A percentile compares a stretch with the other conserved stretches of the same genome.
These are phyloP conservation scores for Romanogobio albipinnatus DNA, from an alignment of 2,113 vertebrate genomes.

Conservation along the genomic window DNA sequence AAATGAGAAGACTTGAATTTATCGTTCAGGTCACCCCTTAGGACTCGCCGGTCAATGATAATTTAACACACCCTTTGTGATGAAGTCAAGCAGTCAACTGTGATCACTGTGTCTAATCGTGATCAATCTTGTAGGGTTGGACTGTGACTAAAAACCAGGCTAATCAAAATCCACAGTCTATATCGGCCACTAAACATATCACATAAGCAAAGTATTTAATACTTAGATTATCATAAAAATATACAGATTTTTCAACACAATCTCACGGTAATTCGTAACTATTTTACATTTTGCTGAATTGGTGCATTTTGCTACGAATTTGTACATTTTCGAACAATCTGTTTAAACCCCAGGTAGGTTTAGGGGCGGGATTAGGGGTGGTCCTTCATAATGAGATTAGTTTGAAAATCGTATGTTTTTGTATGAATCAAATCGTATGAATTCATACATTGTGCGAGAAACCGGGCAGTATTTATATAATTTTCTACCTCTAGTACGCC, in stretches of 20 bases:
- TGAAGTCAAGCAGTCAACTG: slow-evolving; percentile 29
- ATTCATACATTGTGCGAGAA: too few relatives aligned
- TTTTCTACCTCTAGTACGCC: too few relatives aligned
- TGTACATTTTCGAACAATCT: too few relatives aligned
- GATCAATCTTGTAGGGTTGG: slow-evolving; percentile 4
- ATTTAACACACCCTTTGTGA: slow-evolving; percentile 7
- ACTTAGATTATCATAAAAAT: not conserved
- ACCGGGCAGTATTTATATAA: too few relatives aligned
- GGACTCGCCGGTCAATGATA: slow-evolving; percentile 29
- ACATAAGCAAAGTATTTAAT: not conserved
- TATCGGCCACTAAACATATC: not conserved
- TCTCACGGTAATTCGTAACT: too few relatives aligned
- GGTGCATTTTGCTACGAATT: too few relatives aligned
- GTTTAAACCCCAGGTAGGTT: too few relatives aligned
- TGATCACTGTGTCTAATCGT: not conserved
- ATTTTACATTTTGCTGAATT: too few relatives aligned
- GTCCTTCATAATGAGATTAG: too few relatives aligned
- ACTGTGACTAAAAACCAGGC: not conserved
- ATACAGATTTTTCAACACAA: not conserved
- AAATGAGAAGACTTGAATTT: slow-evolving; percentile 28
- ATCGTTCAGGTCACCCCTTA: not conserved
- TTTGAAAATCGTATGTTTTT: too few relatives aligned
- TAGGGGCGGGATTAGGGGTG: too few relatives aligned
- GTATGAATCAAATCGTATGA: too few relatives aligned
- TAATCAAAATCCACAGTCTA: not conserved